Base-by-base conservation (phyloP, 2,888 invertebrate genomes). In the Philopedon plagiatum region DNA sequence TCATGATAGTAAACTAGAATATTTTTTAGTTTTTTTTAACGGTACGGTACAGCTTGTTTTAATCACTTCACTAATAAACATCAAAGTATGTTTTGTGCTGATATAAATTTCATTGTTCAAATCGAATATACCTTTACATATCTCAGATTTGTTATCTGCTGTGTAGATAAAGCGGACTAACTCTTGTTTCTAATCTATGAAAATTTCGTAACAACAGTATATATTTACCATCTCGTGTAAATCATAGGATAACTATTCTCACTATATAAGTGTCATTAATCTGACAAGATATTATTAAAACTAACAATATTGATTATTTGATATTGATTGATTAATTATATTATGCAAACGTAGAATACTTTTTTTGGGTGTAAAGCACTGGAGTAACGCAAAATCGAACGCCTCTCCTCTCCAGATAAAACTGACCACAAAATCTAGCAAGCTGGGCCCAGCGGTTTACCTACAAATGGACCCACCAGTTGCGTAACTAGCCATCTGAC, bases 81-180 rank as follows among this genome's bases (percentile, higher is more conserved):
- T 54, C 0, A 8, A 29, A 13, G 5, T 54, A 26, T 11, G 26
- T 26, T 23, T 49, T 1, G 9, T 21, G 21, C 49, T 26, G 29
- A 39, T 13, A 39, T n/a, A 15, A 15, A 26, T 56, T 34, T 1
- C 1, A 18, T 56, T 56, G 56, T 56, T 56, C 4, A 54, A 34
- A 26, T 56, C 15, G 19, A 13, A 34, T 34, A 2, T n/a, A 29
- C 19, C 32, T 18, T 29, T 15, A 26, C 21, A 51, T 49, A 51
- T 51, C 23, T 54, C 26, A n/a, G 29, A 54, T 54, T 26, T 54
- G 26, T 54, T 54, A 54, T 54, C 54, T 54, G 13, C 7, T 5
- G 15, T 1, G 1, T 23, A 54, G 54, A 54, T 54, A 26, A 54
- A 29, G 29, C 13, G 51, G 13, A 8, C 7, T 26, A 26, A 8